phyloP scores from a whole-genome alignment of 2,797 vertebrate species.

The Melopsittacus undulatus region DNA sequence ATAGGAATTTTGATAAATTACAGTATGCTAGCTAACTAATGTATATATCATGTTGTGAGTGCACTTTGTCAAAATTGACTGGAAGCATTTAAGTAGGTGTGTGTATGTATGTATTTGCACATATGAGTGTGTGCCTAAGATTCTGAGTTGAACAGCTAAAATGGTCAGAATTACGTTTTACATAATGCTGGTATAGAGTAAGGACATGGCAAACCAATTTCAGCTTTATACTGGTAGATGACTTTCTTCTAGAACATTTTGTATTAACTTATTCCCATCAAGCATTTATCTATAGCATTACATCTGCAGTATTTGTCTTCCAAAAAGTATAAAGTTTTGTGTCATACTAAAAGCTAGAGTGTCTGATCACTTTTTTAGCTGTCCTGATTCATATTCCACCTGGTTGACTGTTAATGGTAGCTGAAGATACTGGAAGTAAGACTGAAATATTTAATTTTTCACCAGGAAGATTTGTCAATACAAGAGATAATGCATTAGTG shows the following conservation, averaged over 20 bases:
- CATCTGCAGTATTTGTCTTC: neutral
- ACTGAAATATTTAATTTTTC: neutral
- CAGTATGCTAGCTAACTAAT: neutral
- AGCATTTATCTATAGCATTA: neutral
- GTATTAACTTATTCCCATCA: conserved; percentile 5
- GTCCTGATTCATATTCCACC: neutral
- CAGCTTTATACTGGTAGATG: neutral
- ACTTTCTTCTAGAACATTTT: conserved; percentile 34
- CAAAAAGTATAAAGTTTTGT: neutral
- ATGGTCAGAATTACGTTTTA: conserved; percentile 6
- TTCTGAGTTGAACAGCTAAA: conserved; percentile 3
- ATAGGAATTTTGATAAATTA: conserved; percentile 56
- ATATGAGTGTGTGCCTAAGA: neutral
- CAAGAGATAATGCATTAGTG: neutral
- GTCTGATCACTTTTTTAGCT: neutral
- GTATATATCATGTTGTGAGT: neutral
- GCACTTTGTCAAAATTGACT: conserved; percentile 20
- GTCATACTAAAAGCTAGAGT: neutral
- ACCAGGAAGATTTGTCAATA: neutral
- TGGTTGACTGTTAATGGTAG: neutral
- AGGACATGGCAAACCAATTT: conserved; percentile 14
- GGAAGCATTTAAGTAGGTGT: conserved; percentile 11
- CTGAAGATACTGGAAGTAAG: neutral
- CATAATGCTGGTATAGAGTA: neutral
- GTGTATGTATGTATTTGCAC: neutral